Evolutionary conservation across 2,888 invertebrate genomes (phyloP).

Genomic region (Calameuta filiformis): DNA sequence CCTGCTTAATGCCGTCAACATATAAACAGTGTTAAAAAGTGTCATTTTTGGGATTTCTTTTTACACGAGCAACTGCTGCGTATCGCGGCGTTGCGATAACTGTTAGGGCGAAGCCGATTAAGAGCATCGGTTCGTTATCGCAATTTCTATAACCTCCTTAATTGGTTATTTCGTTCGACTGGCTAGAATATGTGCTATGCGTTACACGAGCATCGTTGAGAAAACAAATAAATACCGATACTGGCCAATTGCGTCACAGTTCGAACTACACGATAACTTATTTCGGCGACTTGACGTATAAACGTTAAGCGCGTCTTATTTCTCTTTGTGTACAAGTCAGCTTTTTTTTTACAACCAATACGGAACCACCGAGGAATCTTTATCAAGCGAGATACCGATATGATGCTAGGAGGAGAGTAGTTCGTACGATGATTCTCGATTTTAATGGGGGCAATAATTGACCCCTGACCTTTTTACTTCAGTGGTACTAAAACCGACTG

Average conservation of each 20-base stretch:
- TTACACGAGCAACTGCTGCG: not conserved
- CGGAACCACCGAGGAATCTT: constrained; percentile 39
- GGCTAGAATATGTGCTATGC: not conserved
- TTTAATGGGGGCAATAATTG: constrained; percentile 44
- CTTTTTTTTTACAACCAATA: constrained; percentile 7
- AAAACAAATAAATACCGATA: constrained; percentile 23
- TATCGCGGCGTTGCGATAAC: no score
- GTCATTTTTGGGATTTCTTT: not conserved
- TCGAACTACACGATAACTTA: constrained; percentile 30
- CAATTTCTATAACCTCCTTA: not conserved
- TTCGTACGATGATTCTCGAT: constrained; percentile 30
- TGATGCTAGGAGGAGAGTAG: constrained; percentile 12
- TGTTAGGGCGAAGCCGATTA: not conserved
- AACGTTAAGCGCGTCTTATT: not conserved
- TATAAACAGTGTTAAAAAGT: not conserved
- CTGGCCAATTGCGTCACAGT: constrained; percentile 29
- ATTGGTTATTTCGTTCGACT: not conserved
- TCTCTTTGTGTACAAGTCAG: not conserved
- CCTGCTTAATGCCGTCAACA: not conserved
- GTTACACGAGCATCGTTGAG: not conserved
- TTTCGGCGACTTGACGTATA: constrained; percentile 11
- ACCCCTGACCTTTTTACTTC: constrained; percentile 39
- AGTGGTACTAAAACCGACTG: constrained; percentile 9
- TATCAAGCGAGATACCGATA: constrained; percentile 44
- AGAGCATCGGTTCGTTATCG: not conserved